These are phyloP conservation scores for Genyomyrus donnyi DNA, from an alignment of 2,113 vertebrate genomes.

Conservation along the genomic window DNA sequence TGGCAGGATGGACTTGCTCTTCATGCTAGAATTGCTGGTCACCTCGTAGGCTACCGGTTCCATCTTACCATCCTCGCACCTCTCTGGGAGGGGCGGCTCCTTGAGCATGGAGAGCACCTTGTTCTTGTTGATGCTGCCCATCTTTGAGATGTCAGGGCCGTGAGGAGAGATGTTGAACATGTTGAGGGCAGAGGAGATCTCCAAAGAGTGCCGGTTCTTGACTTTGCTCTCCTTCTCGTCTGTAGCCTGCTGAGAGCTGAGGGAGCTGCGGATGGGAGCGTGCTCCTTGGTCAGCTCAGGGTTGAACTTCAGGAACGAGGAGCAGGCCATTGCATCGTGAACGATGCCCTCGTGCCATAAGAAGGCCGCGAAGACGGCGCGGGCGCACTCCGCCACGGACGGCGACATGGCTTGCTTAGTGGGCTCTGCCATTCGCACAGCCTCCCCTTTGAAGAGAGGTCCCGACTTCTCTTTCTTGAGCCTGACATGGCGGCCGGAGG, in stretches of 20 bases:
- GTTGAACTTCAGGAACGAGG: constrained; percentile 96
- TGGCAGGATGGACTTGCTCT: constrained; percentile 83
- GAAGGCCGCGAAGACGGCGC: constrained; percentile 91
- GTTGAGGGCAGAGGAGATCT: constrained; percentile 76
- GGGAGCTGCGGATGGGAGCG: constrained; percentile 85
- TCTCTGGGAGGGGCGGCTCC: constrained; percentile 89
- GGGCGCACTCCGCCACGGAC: constrained; percentile 90
- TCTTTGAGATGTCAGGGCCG: constrained; percentile 97
- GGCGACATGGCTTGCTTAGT: constrained; percentile 98
- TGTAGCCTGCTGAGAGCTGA: constrained; percentile 73
- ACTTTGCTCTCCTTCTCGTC: constrained; percentile 93
- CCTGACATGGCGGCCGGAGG: constrained; percentile 77
- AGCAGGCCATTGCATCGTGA: constrained; percentile 97
- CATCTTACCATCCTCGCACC: constrained; percentile 85
- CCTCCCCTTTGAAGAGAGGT: constrained; percentile 86
- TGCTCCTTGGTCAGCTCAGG: constrained; percentile 91
- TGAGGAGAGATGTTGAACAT: constrained; percentile 25
- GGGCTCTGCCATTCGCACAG: constrained; percentile 72
- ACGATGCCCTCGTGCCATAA: constrained; percentile 98
- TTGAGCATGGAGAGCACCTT: constrained; percentile 98
- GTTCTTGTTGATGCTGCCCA: constrained; percentile 99
- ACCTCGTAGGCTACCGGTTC: constrained; percentile 75
- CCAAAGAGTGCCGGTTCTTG: constrained; percentile 94
- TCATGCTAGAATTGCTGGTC: constrained; percentile 64
- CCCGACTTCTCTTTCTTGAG: constrained; percentile 94